phyloP scores from a whole-genome alignment of 1,140 invertebrate genomes.

The Papilio glaucus region DNA sequence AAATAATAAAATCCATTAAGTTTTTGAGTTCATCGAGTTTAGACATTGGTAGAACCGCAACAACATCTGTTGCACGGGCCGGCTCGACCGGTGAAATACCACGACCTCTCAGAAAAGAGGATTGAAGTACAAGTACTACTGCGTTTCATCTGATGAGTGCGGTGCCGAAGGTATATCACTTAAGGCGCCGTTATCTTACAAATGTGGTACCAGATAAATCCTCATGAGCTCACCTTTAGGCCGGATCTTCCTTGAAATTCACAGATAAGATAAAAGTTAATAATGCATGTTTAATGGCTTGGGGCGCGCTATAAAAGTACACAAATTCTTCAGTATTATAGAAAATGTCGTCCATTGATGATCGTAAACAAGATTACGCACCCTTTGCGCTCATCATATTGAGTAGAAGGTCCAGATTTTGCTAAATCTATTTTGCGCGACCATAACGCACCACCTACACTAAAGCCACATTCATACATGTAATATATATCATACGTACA shows the following conservation, averaged over 20 bases:
- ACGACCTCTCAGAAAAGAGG: too few relatives aligned
- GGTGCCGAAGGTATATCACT: background rate
- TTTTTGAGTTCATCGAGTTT: too few relatives aligned
- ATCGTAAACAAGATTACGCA: background rate
- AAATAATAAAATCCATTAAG: too few relatives aligned
- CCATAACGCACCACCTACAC: too few relatives aligned
- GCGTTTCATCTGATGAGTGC: too few relatives aligned
- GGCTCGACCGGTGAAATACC: too few relatives aligned
- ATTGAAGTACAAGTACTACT: too few relatives aligned
- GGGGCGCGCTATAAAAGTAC: conserved; percentile 4
- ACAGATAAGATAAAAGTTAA: conserved; percentile 28
- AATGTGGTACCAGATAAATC: conserved; percentile 16
- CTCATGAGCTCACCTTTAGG: background rate
- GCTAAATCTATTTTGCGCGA: too few relatives aligned
- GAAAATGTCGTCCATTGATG: background rate
- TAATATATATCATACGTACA: too few relatives aligned
- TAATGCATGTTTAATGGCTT: conserved; percentile 27
- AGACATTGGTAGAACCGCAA: too few relatives aligned
- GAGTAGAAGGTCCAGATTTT: background rate
- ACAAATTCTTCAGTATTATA: conserved; percentile 4
- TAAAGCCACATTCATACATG: too few relatives aligned
- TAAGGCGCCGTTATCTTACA: background rate
- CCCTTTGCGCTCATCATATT: background rate
- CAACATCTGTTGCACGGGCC: too few relatives aligned
- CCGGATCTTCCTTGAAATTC: background rate